Percentiles rank a stretch among this genome's conserved stretches.
Evolutionary conservation across 2,888 invertebrate species (phyloP).

Genomic region (Nesidiocoris tenuis): DNA sequence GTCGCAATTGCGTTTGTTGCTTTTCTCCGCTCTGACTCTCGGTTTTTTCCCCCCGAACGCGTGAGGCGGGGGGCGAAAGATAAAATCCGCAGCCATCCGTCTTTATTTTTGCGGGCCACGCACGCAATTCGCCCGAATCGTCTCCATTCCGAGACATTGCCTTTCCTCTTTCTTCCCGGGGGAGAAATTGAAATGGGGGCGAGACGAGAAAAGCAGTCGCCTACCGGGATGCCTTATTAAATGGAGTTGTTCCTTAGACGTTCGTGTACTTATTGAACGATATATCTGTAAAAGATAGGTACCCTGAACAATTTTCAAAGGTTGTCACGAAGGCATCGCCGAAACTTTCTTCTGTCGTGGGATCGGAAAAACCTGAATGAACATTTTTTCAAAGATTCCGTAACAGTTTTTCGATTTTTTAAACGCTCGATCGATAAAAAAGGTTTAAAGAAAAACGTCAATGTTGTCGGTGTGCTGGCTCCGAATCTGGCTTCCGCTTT

Average conservation of each 20-base stretch:
- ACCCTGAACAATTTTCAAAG: too few relatives aligned
- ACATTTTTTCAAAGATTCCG: too few relatives aligned
- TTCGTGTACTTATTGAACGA: background rate
- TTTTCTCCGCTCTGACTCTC: background rate
- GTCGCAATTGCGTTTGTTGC: conserved; percentile 28
- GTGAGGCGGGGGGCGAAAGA: background rate
- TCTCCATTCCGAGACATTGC: background rate
- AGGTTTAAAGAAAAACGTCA: too few relatives aligned
- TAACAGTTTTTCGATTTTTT: too few relatives aligned
- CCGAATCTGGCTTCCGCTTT: too few relatives aligned
- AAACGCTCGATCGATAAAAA: too few relatives aligned
- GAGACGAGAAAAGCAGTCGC: background rate
- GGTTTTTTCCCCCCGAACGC: background rate
- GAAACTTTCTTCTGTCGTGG: too few relatives aligned
- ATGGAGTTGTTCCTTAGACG: background rate
- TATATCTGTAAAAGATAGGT: too few relatives aligned
- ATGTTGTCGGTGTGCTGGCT: too few relatives aligned
- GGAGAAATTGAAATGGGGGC: background rate
- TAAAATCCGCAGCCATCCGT: background rate
- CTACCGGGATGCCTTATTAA: background rate
- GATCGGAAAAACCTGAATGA: too few relatives aligned
- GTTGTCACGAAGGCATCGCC: too few relatives aligned
- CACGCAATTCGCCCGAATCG: background rate
- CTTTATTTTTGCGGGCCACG: background rate
- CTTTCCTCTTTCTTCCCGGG: background rate